Conservation (phyloP, 2,113 vertebrate genomes). For the Protobothrops flavoviridis region DNA sequence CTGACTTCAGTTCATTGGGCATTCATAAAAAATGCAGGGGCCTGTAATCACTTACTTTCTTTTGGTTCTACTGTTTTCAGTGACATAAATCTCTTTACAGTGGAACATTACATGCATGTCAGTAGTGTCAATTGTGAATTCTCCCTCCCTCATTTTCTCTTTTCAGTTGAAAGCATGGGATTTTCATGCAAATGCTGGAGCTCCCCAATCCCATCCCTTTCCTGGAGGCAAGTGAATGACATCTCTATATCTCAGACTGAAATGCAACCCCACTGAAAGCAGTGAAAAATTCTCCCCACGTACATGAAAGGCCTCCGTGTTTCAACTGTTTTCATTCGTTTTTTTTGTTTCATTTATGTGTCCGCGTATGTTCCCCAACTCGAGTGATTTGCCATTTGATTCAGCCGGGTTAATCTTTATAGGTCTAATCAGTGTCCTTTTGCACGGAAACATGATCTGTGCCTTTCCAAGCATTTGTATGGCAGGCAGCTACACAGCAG, state of each 20-base stretch:
- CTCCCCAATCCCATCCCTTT: constrained; percentile 16
- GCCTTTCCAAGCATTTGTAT: constrained; percentile 77
- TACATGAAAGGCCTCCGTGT: constrained; percentile 59
- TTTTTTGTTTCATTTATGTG: constrained; percentile 58
- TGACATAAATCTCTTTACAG: constrained; percentile 26
- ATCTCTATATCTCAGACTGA: constrained; percentile 36
- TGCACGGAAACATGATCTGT: constrained; percentile 72
- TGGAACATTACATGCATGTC: constrained; percentile 25
- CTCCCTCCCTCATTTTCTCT: not conserved
- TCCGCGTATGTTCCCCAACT: constrained; percentile 10
- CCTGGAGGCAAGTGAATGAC: constrained; percentile 26
- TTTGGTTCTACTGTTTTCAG: constrained; percentile 2
- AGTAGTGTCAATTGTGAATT: constrained; percentile 36
- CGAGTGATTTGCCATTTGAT: constrained; percentile 53
- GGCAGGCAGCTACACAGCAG: constrained; percentile 80
- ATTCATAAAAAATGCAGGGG: constrained; percentile 29
- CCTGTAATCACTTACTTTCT: constrained; percentile 52
- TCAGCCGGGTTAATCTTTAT: constrained; percentile 71
- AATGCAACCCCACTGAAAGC: constrained; percentile 34
- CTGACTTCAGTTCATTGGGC: constrained; percentile 20
- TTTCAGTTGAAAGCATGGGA: constrained; percentile 48
- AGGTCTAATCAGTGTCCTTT: constrained; percentile 67
- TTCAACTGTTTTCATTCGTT: constrained; percentile 55
- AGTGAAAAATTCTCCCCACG: constrained; percentile 36
- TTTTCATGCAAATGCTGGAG: constrained; percentile 63